Percentiles rank a stretch among this genome's conserved stretches.
Conservation (phyloP, 2,888 invertebrate genomes). For the Cheilosia variabilis region DNA sequence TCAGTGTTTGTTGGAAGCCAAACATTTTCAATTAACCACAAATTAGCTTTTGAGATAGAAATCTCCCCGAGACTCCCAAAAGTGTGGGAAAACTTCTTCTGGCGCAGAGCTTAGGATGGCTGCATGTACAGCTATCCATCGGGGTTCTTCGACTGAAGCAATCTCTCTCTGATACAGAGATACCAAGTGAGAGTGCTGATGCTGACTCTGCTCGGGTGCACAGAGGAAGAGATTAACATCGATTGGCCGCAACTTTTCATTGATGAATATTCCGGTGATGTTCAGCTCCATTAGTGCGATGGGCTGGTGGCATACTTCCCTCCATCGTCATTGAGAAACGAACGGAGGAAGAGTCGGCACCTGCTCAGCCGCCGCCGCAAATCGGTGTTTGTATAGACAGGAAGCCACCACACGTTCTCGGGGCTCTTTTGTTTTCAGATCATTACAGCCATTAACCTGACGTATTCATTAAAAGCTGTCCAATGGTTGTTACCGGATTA, state of each 20-base stretch:
- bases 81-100: constrained; percentile 72
- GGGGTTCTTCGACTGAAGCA: not conserved
- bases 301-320: constrained; percentile 49
- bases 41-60: constrained; percentile 71
- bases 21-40: constrained; percentile 75
- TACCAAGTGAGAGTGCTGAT: constrained; percentile 22
- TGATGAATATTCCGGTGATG: constrained; percentile 63
- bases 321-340: constrained; percentile 9
- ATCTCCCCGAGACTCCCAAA: constrained; percentile 44
- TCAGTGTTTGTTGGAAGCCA: constrained; percentile 72
- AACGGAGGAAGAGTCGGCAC: constrained; percentile 2
- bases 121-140: not conserved
- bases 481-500: constrained; percentile 52
- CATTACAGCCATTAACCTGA: constrained; percentile 68
- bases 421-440: constrained; percentile 45
- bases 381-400: constrained; percentile 39
- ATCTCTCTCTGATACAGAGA: constrained; percentile 25
- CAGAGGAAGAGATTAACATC: constrained; percentile 44
- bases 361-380: constrained; percentile 32
- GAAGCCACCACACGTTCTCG: constrained; percentile 33
- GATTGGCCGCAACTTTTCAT: constrained; percentile 50
- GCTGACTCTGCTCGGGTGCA: constrained; percentile 8
- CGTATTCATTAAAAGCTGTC: constrained; percentile 70
- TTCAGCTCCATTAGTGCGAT: constrained; percentile 17
- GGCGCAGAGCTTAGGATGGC: constrained; percentile 12